These are phyloP conservation scores for Anagyrus pseudococci DNA, from an alignment of 2,888 invertebrate genomes.

Conservation along the genomic window DNA sequence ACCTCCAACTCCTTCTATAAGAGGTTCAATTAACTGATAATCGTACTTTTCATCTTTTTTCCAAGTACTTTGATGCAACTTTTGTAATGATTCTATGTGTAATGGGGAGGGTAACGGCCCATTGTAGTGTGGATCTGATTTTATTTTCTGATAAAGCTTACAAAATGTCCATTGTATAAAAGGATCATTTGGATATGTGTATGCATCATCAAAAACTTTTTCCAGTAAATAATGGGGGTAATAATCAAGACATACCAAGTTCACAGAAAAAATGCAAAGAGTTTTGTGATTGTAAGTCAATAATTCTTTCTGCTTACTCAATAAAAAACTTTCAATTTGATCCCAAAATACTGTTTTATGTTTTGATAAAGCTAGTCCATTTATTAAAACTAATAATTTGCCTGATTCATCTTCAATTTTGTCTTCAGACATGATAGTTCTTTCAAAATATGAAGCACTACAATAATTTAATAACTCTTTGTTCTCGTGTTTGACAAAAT, in stretches of 20 bases:
- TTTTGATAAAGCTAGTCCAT: slow-evolving; percentile 2
- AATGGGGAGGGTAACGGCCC: slow-evolving; percentile 17
- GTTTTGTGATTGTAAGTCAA: slow-evolving; percentile 5
- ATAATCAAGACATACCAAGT: slow-evolving; percentile 13
- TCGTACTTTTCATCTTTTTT: neutral
- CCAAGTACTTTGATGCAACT: neutral
- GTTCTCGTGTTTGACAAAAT: neutral
- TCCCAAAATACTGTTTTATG: slow-evolving; percentile 23
- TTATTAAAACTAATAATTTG: slow-evolving; percentile 19
- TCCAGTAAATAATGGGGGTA: slow-evolving; percentile 7
- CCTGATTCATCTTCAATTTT: neutral
- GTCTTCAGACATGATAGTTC: neutral
- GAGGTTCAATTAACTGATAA: neutral
- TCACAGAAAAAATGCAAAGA: slow-evolving; percentile 2
- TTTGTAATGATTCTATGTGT: slow-evolving; percentile 14
- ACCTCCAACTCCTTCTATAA: slow-evolving; percentile 17
- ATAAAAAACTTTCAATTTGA: slow-evolving; percentile 8
- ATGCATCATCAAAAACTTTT: slow-evolving; percentile 11
- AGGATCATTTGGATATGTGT: neutral
- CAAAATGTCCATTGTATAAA: slow-evolving; percentile 25
- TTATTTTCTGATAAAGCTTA: slow-evolving; percentile 26
- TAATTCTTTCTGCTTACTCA: neutral
- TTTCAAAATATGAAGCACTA: slow-evolving; percentile 29
- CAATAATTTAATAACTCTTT: slow-evolving; percentile 20
- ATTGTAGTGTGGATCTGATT: slow-evolving; percentile 8